These are phyloP conservation scores for Phyllotreta striolata DNA, from an alignment of 2,888 invertebrate genomes.

Conservation along the genomic window DNA sequence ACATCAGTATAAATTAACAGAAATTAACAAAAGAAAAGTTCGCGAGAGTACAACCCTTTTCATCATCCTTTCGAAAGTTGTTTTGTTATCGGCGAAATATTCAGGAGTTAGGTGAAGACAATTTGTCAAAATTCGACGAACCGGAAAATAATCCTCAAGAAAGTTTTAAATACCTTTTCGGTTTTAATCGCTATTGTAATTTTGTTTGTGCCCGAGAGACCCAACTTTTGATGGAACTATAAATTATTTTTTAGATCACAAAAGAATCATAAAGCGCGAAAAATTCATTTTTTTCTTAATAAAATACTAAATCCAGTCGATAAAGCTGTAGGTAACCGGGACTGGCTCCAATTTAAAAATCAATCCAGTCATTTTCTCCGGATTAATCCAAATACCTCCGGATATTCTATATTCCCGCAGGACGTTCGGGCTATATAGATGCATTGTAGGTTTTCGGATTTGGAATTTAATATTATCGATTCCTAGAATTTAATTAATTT, in stretches of 20 bases:
- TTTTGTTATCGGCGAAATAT: constrained; percentile 26
- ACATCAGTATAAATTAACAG: background rate
- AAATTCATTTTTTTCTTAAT: constrained; percentile 1
- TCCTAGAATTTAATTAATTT: constrained; percentile 28
- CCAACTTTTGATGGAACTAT: background rate
- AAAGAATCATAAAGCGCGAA: too few species aligned
- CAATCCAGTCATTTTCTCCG: too few species aligned
- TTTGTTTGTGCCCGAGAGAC: constrained; percentile 10
- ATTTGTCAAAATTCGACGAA: constrained; percentile 29
- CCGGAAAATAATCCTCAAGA: constrained; percentile 25
- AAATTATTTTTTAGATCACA: constrained; percentile 22
- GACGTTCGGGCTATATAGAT: background rate
- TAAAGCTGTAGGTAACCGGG: too few species aligned
- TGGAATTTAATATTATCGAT: constrained; percentile 29
- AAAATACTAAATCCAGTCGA: background rate
- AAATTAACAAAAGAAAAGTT: constrained; percentile 8
- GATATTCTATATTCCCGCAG: too few species aligned
- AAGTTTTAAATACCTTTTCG: constrained; percentile 20
- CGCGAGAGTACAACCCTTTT: constrained; percentile 21
- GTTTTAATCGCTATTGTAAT: constrained; percentile 12
- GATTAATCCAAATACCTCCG: too few species aligned
- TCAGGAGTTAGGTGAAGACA: constrained; percentile 24
- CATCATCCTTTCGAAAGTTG: constrained; percentile 23
- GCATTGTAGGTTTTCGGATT: constrained; percentile 19
- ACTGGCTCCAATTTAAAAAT: too few species aligned